Base-by-base conservation (phyloP, 2,888 invertebrate genomes). In the Drosophila prostipennis region DNA sequence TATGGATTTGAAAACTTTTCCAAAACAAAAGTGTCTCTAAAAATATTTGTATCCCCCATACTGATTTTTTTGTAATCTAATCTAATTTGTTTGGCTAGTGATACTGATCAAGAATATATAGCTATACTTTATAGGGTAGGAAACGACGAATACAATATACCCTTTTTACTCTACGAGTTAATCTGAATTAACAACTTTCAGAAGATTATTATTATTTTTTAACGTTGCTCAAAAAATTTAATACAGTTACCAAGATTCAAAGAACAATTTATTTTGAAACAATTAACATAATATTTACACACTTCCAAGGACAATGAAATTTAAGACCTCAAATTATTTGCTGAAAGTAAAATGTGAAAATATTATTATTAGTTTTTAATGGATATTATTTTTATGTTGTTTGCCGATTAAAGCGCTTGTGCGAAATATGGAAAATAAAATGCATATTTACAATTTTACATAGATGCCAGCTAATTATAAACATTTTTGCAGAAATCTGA, bases 261-360 rank as follows among this genome's bases (percentile, higher is more conserved):
- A 8, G 1, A 16, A 29, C 14, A 46, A 46, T 48, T 34, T 34
- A 34, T 48, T 45, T 32, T 32, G 16, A 16, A 14, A 11, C 11
- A 26, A 39, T 51, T 14, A 48, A 19, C 32, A 34, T 45, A 16
- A 16, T 34, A 37, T 37, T 55, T 19, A 56, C 29, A 19, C 29
- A 56, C 11, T 39, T 14, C 2, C 16, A 2, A 6, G 16, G n/a
- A 45, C 6, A 36, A 1, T 2, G 6, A 14, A 16, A 26, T 36
- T n/a, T 26, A n/a, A 8, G 16, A 16, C 6, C 3, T 14, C 4
- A 37, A 16, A 26, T 39, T 56, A 56, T 56, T 57, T 57, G 39
- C 57, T 57, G 57, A 32, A 57, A 57, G 7, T 52, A 56, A 10
- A 55, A 26, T 14, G 13, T 36, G 13, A 10, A 36, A 43, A 36